Evolutionary conservation across 1,140 invertebrate species (phyloP).

Genomic region (Trypoxylus dichotomus): DNA sequence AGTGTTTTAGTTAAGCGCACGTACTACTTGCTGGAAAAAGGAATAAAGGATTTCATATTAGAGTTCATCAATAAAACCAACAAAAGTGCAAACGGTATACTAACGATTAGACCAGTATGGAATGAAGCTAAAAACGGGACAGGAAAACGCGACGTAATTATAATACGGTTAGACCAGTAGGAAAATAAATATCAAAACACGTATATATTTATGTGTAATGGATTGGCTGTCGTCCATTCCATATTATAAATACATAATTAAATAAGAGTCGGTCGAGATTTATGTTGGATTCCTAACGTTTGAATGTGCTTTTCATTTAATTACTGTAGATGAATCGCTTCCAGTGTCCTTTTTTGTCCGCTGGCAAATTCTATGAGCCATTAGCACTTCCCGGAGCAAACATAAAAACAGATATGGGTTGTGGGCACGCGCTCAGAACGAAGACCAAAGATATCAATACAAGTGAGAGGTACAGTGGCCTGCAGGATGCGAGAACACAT

Average conservation of each 20-base stretch:
- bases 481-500: constrained; percentile 17
- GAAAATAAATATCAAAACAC: constrained; percentile 21
- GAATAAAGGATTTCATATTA: not conserved
- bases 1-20: too few species aligned
- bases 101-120: not conserved
- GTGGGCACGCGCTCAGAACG: constrained; percentile 21
- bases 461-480: constrained; percentile 16
- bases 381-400: constrained; percentile 22
- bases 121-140: not conserved
- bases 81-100: not conserved
- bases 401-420: constrained; percentile 22
- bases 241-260: constrained; percentile 25
- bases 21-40: not conserved
- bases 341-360: constrained; percentile 20
- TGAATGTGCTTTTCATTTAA: constrained; percentile 21
- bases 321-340: constrained; percentile 16
- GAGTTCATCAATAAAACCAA: not conserved
- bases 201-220: constrained; percentile 9
- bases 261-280: constrained; percentile 16
- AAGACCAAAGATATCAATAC: constrained; percentile 14
- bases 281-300: constrained; percentile 22
- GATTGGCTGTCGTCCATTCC: constrained; percentile 20
- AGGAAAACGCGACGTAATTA: constrained; percentile 7
- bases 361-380: constrained; percentile 21
- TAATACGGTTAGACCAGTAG: constrained; percentile 25